phyloP scores from a whole-genome alignment of 2,888 invertebrate species.

The Eupithecia inturbata region DNA sequence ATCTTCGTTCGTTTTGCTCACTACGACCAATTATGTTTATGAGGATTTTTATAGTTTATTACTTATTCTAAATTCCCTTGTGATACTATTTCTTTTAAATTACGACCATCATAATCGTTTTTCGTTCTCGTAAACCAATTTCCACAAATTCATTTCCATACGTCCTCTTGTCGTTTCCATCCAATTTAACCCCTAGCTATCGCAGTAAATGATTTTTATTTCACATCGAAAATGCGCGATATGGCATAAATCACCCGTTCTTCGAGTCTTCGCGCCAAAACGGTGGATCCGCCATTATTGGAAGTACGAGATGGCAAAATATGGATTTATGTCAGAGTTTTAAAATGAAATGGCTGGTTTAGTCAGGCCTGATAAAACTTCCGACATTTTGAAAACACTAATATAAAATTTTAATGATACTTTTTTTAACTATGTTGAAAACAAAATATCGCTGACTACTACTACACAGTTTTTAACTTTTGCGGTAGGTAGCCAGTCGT shows the following conservation, averaged over 20 bases:
- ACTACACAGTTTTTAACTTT: neutral
- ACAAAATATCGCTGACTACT: neutral
- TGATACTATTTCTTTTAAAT: neutral
- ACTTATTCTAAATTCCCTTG: neutral
- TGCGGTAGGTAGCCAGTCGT: too few species aligned
- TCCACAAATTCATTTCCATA: slow-evolving; percentile 26
- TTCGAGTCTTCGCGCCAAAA: slow-evolving; percentile 56
- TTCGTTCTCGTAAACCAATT: slow-evolving; percentile 11
- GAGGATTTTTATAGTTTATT: neutral
- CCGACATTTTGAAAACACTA: neutral
- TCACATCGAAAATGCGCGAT: slow-evolving; percentile 56
- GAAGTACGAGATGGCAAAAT: slow-evolving; percentile 45
- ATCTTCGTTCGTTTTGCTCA: too few species aligned
- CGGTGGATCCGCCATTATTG: slow-evolving; percentile 49
- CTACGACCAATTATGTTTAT: too few species aligned
- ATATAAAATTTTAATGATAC: neutral
- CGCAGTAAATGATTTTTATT: slow-evolving; percentile 62
- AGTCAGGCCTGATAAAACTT: neutral
- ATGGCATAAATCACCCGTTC: slow-evolving; percentile 60
- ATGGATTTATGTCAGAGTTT: slow-evolving; percentile 39
- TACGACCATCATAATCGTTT: neutral
- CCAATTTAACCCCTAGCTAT: slow-evolving; percentile 40
- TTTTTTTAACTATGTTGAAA: neutral
- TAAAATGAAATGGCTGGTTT: slow-evolving; percentile 13
- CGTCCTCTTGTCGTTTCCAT: slow-evolving; percentile 46